Conservation (phyloP, 2,888 invertebrate genomes). For the Caenorhabditis sinica region DNA sequence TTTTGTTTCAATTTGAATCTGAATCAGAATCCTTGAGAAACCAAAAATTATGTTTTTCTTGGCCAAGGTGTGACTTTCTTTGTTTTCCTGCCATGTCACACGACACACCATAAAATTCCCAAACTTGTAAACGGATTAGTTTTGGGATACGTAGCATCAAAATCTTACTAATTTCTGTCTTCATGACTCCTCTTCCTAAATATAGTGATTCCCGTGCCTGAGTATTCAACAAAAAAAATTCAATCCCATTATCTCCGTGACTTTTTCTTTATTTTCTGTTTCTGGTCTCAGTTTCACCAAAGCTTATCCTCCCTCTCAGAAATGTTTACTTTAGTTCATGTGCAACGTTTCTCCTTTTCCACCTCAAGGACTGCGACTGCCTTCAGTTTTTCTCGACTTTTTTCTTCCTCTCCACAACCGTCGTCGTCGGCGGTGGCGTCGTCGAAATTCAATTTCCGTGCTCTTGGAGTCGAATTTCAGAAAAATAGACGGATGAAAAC, state of each 20-base stretch:
- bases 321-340: conserved; percentile 61
- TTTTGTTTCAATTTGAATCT: background rate
- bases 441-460: conserved; percentile 56
- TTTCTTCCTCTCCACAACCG: conserved; percentile 13
- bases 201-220: conserved; percentile 13
- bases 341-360: conserved; percentile 41
- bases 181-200: background rate
- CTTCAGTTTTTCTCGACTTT: conserved; percentile 59
- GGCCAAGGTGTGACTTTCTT: background rate
- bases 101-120: background rate
- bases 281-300: conserved; percentile 49
- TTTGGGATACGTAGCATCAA: background rate
- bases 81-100: background rate
- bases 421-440: background rate
- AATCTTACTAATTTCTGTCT: background rate
- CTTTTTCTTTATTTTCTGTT: background rate
- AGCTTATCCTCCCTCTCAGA: conserved; percentile 60
- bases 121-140: background rate
- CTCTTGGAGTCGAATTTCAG: conserved; percentile 54
- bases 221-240: background rate
- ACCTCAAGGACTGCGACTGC: conserved; percentile 41
- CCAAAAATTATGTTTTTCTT: background rate
- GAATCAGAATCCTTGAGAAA: background rate
- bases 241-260: background rate
- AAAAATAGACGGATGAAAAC: conserved; percentile 35